Base-by-base conservation (phyloP, 2,888 invertebrate species). In the Clistopyga incitator region DNA sequence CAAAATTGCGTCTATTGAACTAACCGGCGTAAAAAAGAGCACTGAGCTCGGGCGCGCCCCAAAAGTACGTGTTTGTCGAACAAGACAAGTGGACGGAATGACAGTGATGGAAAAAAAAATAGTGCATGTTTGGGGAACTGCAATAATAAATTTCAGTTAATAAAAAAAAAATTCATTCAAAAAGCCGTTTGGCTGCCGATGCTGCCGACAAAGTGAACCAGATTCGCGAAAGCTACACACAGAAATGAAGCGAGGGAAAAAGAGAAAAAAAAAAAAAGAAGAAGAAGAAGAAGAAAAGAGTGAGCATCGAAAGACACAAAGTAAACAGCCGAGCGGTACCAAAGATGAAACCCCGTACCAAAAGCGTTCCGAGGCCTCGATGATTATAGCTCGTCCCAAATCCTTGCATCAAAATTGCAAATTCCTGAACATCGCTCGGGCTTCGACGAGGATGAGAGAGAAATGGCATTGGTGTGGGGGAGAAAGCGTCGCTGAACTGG, bases 401-500 rank as follows among this genome's bases (percentile, higher is more conserved):
- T 81, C 78, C 81, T 67, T 78, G 81, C 85, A 82, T 87, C 82
- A 77, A 85, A 87, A 86, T 86, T 85, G 81, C 84, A 85, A 86
- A 87, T 86, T 82, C 78, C 78, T 72, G 34, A 79, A 54, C 18
- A 61, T 61, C 34, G 59, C 34, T 34, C n/a, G 3, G n/a, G 13
- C 25, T 61, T 61, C 34, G 34, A 61, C 34, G 29, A 29, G 18
- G 10, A n/a, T 18, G n/a, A n/a, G n/a, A n/a, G n/a, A 34, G n/a
- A 29, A 61, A 61, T 61, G 15, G 47, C 11, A 54, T 47, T n/a
- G 18, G 42, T 65, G 23, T 42, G 20, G 11, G n/a, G 29, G 11
- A 29, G 29, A 38, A 3, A 42, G 34, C 59, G 56, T 42, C 3
- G 54, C n/a, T 29, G 23, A 54, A 54, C 15, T 18, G 70, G 38